phyloP scores from a whole-genome alignment of 2,113 vertebrate species.

The Jacana jacana region DNA sequence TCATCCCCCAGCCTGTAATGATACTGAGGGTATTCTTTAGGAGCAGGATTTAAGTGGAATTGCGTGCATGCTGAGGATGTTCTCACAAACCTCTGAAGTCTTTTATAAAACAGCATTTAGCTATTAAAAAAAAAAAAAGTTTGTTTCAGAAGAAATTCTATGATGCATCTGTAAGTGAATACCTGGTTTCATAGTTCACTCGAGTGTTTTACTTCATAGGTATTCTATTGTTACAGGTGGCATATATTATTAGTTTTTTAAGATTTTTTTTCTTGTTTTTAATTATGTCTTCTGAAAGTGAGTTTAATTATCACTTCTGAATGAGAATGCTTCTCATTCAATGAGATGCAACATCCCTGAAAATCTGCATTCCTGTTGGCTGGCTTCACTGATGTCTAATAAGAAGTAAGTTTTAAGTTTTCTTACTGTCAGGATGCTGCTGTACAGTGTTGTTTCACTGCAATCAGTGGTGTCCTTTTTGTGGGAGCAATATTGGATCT shows the following conservation, averaged over 20 bases:
- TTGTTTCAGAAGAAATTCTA: background rate
- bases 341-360: background rate
- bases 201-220: background rate
- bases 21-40: background rate
- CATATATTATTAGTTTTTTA: background rate
- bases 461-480: background rate
- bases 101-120: background rate
- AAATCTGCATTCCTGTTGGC: background rate
- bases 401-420: background rate
- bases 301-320: background rate
- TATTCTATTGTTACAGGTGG: background rate
- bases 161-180: background rate
- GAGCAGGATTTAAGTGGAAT: background rate
- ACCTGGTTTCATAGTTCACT: background rate
- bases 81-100: background rate
- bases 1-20: background rate
- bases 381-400: background rate
- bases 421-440: background rate
- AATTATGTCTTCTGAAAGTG: background rate
- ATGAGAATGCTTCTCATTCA: background rate
- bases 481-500: background rate
- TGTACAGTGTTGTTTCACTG: background rate
- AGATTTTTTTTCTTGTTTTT: background rate
- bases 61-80: background rate
- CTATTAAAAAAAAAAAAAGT: background rate